phyloP scores from a whole-genome alignment of 1,140 invertebrate species.

The Microplitis demolitor region DNA sequence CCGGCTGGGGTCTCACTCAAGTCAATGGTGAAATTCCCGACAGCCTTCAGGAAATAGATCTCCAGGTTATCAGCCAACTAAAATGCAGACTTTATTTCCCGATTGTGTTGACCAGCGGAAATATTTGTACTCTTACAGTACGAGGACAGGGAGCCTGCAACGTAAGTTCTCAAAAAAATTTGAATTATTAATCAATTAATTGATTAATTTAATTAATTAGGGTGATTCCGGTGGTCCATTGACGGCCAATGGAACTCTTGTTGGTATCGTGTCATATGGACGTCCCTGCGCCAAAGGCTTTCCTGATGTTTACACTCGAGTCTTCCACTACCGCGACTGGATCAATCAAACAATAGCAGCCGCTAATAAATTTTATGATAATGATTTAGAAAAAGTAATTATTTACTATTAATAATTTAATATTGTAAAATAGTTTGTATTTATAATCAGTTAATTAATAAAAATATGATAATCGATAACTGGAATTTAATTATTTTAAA shows the following conservation, averaged over 20 bases:
- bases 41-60: constrained; percentile 41
- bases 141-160: constrained; percentile 10
- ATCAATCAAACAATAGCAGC: constrained; percentile 24
- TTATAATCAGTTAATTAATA: too few relatives aligned
- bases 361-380: too few relatives aligned
- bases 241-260: constrained; percentile 45
- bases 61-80: constrained; percentile 29
- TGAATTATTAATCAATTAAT: not conserved
- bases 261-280: constrained; percentile 67
- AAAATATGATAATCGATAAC: too few relatives aligned
- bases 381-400: too few relatives aligned
- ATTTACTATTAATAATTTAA: too few relatives aligned
- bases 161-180: not conserved
- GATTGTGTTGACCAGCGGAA: not conserved
- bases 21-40: constrained; percentile 41
- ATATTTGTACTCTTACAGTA: constrained; percentile 9
- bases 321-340: constrained; percentile 56
- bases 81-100: constrained; percentile 19
- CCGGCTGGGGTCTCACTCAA: constrained; percentile 60
- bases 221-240: constrained; percentile 64
- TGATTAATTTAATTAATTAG: constrained; percentile 35
- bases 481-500: too few relatives aligned
- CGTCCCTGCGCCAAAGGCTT: constrained; percentile 63
- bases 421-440: too few relatives aligned
- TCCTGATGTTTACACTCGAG: constrained; percentile 64